A percentile compares a stretch with the other conserved stretches of the same genome.
These are phyloP conservation scores for Zaprionus ornatus DNA, from an alignment of 1,140 invertebrate genomes.

Conservation along the genomic window DNA sequence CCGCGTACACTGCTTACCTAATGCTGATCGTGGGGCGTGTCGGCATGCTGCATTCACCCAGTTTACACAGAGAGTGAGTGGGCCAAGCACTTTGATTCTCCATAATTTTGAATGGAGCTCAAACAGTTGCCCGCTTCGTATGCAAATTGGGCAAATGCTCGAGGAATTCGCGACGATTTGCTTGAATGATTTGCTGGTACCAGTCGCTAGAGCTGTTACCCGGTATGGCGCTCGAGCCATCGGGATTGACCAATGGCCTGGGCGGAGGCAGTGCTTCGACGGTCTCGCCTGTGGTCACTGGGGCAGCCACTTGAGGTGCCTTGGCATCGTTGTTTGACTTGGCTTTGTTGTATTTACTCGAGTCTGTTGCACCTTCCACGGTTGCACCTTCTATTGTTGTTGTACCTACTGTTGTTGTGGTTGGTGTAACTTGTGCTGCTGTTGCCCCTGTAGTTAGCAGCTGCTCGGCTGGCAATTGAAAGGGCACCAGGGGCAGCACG, in stretches of 20 bases:
- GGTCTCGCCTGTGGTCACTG: not conserved
- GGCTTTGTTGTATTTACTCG: conserved; percentile 53
- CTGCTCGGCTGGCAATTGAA: conserved; percentile 54
- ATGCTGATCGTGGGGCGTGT: conserved; percentile 45
- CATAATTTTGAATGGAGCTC: conserved; percentile 5
- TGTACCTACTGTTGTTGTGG: conserved; percentile 4
- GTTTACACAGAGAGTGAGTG: conserved; percentile 19
- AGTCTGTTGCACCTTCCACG: not conserved
- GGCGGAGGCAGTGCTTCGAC: conserved; percentile 37
- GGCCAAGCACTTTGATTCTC: conserved; percentile 3
- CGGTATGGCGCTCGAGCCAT: not conserved
- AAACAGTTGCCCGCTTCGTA: conserved; percentile 35
- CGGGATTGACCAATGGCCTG: conserved; percentile 46
- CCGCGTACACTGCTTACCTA: conserved; percentile 53
- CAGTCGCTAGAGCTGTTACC: conserved; percentile 43
- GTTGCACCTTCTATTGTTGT: not conserved
- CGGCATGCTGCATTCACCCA: conserved; percentile 14
- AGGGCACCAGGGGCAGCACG: conserved; percentile 67
- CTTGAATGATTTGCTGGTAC: conserved; percentile 70
- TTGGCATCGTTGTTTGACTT: conserved; percentile 74
- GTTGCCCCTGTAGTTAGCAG: conserved; percentile 15
- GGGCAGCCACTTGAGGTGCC: conserved; percentile 48
- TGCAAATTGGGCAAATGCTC: conserved; percentile 64
- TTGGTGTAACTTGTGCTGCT: conserved; percentile 6
- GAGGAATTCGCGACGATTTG: conserved; percentile 76